A percentile compares a stretch with the other conserved stretches of the same genome.
Conservation (phyloP, 2,113 vertebrate genomes). For the Lophura nycthemera region DNA sequence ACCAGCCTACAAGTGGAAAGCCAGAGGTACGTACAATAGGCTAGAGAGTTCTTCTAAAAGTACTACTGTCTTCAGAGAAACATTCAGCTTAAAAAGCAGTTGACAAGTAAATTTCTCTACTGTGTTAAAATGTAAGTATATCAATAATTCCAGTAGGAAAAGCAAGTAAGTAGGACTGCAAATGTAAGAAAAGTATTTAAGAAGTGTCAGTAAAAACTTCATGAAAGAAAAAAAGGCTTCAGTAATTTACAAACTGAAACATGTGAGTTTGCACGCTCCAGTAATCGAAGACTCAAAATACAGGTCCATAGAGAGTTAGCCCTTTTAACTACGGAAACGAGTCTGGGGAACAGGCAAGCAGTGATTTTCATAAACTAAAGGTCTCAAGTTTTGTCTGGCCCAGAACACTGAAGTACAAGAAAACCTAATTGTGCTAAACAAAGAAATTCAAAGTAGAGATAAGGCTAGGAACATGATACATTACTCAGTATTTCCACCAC, state of each 20-base stretch:
- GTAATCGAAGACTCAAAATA: not conserved
- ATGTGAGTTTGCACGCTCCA: not conserved
- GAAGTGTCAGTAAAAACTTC: not conserved
- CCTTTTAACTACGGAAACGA: not conserved
- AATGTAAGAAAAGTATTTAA: not conserved
- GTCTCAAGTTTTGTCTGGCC: not conserved
- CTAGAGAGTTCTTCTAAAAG: not conserved
- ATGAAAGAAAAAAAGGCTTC: not conserved
- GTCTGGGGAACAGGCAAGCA: not conserved
- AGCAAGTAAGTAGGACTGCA: not conserved
- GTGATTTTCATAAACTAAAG: not conserved
- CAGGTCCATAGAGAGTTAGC: not conserved
- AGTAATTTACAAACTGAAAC: not conserved
- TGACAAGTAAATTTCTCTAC: no score
- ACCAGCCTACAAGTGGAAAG: not conserved
- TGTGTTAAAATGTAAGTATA: no score
- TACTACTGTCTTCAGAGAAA: not conserved
- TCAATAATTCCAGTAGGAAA: not conserved
- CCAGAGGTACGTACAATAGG: not conserved
- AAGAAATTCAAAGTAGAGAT: not conserved
- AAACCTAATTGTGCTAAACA: not conserved
- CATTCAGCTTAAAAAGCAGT: not conserved
- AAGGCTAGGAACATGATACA: not conserved
- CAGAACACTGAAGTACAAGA: not conserved
- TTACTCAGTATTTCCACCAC: not conserved